Evolutionary conservation across 2,113 vertebrate species (phyloP), one percentile per base, ranked within the genome.

Genomic region (Acanthochromis polyacanthus): DNA sequence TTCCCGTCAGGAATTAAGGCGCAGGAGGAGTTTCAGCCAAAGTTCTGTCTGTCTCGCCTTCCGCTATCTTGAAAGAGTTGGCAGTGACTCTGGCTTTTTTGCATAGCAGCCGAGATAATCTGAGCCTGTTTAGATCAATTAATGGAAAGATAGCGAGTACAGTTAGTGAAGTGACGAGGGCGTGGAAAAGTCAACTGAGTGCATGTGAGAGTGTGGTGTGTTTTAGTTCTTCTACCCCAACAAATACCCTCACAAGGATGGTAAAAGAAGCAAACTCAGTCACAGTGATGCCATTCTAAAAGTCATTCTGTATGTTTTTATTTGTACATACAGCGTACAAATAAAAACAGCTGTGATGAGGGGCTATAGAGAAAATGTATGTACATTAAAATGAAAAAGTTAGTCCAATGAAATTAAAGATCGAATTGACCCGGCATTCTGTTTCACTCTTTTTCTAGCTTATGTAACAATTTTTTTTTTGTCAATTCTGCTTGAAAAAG

Each of bases 1-100:
- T 80, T 81, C 77, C 81, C 67, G 56, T 78, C 80, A 88, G 84
- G 89, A 87, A 85, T 89, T 83, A 83, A 91, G 82, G 82, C 75
- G 40, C 71, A 59, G 43, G 61, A 75, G 68, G 83, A 91, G 86
- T 92, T 91, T 86, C 80, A 84, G 70, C 69, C 72, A 86, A 90
- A 92, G 91, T 90, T 87, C 52, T 76, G 71, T 78, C 79, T 77
- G 60, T 76, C 71, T 89, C 75, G 23, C 71, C 83, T 83, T 55
- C 58, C 65, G 82, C 76, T 86, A 91, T 93, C 91, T 90, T 69
- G 53, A 90, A 85, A 87, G 73, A 68, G 62, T 76, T 66, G 69
- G 59, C 81, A 70, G 81, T 62, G 86, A 85, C 87, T 84, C 51
- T 4, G 75, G 59, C 58, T 75, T 80, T 73, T 88, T 85, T 89